These are phyloP conservation scores for Anomalospiza imberbis DNA, from an alignment of 2,797 vertebrate genomes.

Conservation along the genomic window DNA sequence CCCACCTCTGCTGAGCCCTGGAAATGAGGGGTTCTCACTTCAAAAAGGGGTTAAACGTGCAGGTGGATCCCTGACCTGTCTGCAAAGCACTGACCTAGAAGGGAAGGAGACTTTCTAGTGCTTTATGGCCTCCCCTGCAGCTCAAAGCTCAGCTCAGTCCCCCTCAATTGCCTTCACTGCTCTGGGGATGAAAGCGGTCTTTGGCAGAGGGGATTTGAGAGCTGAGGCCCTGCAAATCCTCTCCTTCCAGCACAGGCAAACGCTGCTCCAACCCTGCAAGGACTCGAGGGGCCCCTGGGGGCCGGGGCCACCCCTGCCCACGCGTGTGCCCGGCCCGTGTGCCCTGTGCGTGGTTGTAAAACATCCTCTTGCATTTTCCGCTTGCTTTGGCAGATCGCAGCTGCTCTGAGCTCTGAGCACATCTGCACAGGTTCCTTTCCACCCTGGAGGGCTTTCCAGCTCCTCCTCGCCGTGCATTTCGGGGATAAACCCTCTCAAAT, in stretches of 20 bases:
- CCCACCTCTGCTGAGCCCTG: neutral
- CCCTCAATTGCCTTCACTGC: neutral
- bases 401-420: slow-evolving; percentile 19
- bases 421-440: neutral
- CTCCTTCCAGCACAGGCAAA: neutral
- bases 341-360: neutral
- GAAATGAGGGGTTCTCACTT: neutral
- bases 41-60: neutral
- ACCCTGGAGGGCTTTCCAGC: neutral
- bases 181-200: neutral
- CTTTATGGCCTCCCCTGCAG: neutral
- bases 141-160: neutral
- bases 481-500: neutral
- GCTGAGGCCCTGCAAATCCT: neutral
- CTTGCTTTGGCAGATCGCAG: slow-evolving; percentile 44
- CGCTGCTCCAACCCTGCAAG: neutral
- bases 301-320: neutral
- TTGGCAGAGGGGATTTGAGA: neutral
- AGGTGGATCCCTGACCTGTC: neutral
- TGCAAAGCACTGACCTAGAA: neutral
- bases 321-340: neutral
- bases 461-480: neutral
- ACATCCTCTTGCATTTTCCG: slow-evolving; percentile 50
- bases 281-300: fast-evolving
- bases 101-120: neutral